Conservation (phyloP, 1,140 invertebrate genomes). For the Caenorhabditis remanei region DNA sequence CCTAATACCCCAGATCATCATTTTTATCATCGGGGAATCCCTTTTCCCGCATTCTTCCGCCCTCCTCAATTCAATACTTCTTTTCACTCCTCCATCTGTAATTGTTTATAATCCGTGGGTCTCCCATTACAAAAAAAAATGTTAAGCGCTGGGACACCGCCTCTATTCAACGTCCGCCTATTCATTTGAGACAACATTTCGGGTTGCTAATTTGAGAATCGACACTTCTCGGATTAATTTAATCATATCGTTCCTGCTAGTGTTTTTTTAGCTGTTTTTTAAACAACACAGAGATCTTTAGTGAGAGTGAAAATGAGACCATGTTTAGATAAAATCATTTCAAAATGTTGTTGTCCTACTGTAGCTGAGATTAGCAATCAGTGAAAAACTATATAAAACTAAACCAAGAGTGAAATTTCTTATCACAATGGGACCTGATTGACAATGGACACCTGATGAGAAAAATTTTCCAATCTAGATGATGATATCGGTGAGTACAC, state of each 20-base stretch:
- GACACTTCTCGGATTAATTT: conserved; percentile 31
- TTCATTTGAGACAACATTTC: conserved; percentile 43
- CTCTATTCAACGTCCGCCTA: conserved; percentile 46
- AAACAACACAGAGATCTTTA: neutral
- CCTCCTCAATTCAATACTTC: neutral
- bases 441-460: conserved; percentile 23
- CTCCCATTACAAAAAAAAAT: conserved; percentile 3
- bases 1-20: neutral
- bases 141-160: conserved; percentile 24
- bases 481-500: too few species aligned
- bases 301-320: neutral
- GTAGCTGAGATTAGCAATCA: conserved; percentile 4
- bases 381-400: conserved; percentile 34
- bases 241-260: conserved; percentile 30
- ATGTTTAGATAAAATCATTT: neutral
- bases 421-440: neutral
- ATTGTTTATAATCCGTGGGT: conserved; percentile 23
- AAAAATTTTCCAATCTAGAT: neutral
- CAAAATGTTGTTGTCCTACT: neutral
- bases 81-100: neutral
- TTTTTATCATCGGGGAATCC: neutral
- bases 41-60: neutral
- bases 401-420: neutral
- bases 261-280: conserved; percentile 10
- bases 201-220: conserved; percentile 34